Conservation (phyloP, 2,113 vertebrate genomes). For the Laticauda laticaudata region DNA sequence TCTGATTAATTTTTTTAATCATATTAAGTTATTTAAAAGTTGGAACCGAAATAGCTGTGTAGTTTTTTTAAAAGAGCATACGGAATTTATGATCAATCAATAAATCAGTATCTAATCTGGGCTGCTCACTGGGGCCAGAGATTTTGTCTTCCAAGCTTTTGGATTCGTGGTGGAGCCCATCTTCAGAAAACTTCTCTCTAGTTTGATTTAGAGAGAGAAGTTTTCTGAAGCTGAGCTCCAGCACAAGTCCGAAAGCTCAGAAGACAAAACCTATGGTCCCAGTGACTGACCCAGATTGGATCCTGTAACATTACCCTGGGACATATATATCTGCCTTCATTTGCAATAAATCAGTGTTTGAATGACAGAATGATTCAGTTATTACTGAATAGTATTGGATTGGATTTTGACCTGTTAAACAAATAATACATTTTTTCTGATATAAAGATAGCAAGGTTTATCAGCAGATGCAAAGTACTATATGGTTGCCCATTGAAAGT, state of each 20-base stretch:
- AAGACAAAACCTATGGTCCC: not conserved
- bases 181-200: not conserved
- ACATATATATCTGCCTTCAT: not conserved
- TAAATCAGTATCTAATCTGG: not conserved
- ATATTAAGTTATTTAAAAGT: not conserved
- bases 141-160: not conserved
- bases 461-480: not conserved
- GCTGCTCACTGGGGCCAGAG: not conserved
- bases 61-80: not conserved
- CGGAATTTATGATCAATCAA: not conserved
- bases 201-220: not conserved
- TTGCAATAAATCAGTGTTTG: not conserved
- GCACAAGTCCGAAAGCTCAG: not conserved
- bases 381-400: not conserved
- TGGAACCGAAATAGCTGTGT: not conserved
- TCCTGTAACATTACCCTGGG: not conserved
- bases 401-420: not conserved
- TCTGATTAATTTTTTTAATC: not conserved
- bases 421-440: not conserved
- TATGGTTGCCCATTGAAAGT: not conserved
- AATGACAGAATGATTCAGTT: not conserved
- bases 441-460: not conserved
- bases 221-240: not conserved
- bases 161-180: not conserved
- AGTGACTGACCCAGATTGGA: not conserved